Conservation (phyloP, 2,113 vertebrate species). For the Reinhardtius hippoglossoides region DNA sequence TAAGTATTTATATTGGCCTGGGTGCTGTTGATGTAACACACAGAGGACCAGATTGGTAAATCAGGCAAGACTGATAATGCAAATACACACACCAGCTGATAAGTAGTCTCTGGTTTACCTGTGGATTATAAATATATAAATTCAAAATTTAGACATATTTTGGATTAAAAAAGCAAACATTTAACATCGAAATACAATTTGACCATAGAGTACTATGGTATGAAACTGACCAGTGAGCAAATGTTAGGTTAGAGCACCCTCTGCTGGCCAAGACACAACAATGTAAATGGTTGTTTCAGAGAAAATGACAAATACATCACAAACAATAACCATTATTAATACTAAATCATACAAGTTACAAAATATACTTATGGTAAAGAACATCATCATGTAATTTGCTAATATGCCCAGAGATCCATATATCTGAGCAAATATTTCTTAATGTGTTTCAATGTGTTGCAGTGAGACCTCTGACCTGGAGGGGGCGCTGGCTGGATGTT, state of each 20-base stretch:
- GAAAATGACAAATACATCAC: background rate
- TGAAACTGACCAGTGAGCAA: slow-evolving; percentile 2
- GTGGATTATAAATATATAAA: background rate
- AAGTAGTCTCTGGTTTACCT: background rate
- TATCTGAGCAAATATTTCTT: background rate
- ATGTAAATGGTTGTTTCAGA: background rate
- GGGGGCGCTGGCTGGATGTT: slow-evolving; percentile 88
- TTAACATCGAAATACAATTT: background rate
- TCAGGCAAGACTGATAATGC: slow-evolving; percentile 15
- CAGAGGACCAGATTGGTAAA: slow-evolving; percentile 33
- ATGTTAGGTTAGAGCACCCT: slow-evolving; percentile 56
- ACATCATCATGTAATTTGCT: background rate
- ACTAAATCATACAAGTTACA: background rate
- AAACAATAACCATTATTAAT: background rate
- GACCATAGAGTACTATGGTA: background rate
- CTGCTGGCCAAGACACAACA: slow-evolving; percentile 58
- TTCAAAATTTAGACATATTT: background rate
- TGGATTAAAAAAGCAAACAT: background rate
- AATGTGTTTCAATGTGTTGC: slow-evolving; percentile 9
- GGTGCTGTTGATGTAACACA: slow-evolving; percentile 44
- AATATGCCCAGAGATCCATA: background rate
- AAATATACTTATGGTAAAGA: background rate
- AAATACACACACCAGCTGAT: slow-evolving; percentile 8
- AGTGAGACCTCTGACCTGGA: slow-evolving; percentile 82
- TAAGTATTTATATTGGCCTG: slow-evolving; percentile 72